Evolutionary conservation across 1,140 invertebrate species (phyloP).

Genomic region (Brachionus asplanchnoidis): DNA sequence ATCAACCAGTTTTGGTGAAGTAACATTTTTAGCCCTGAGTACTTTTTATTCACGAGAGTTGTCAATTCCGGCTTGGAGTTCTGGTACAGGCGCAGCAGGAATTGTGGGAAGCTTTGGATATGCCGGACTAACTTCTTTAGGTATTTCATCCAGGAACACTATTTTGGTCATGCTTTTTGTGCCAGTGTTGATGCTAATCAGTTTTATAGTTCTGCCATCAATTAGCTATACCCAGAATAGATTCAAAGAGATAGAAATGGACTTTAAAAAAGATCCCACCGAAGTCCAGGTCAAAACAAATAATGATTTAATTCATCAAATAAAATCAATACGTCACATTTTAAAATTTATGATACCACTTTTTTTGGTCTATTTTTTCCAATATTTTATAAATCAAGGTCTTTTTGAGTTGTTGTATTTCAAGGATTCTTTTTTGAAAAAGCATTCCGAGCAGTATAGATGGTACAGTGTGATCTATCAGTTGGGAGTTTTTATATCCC

Average conservation of each 20-base stretch:
- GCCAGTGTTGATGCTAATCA: constrained; percentile 65
- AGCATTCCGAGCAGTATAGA: constrained; percentile 68
- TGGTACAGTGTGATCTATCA: constrained; percentile 63
- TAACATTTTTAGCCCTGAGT: constrained; percentile 70
- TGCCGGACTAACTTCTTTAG: constrained; percentile 62
- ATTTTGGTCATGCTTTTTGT: constrained; percentile 71
- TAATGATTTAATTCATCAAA: neutral
- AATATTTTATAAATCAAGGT: constrained; percentile 86
- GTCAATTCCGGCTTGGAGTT: constrained; percentile 69
- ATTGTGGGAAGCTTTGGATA: constrained; percentile 73
- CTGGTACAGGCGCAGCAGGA: constrained; percentile 74
- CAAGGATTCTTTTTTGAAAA: constrained; percentile 62
- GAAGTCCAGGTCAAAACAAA: neutral
- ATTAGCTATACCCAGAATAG: neutral
- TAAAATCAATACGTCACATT: constrained; percentile 53
- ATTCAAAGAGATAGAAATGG: neutral
- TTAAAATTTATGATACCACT: constrained; percentile 75
- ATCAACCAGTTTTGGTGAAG: constrained; percentile 73
- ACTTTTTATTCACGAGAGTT: constrained; percentile 64
- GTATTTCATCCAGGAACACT: constrained; percentile 63
- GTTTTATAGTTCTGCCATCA: constrained; percentile 48
- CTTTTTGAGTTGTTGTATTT: constrained; percentile 72
- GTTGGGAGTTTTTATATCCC: constrained; percentile 78
- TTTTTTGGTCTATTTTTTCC: constrained; percentile 73
- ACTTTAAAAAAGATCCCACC: neutral